phyloP scores from a whole-genome alignment of 2,888 invertebrate species.

The Dynastes hyllus region DNA sequence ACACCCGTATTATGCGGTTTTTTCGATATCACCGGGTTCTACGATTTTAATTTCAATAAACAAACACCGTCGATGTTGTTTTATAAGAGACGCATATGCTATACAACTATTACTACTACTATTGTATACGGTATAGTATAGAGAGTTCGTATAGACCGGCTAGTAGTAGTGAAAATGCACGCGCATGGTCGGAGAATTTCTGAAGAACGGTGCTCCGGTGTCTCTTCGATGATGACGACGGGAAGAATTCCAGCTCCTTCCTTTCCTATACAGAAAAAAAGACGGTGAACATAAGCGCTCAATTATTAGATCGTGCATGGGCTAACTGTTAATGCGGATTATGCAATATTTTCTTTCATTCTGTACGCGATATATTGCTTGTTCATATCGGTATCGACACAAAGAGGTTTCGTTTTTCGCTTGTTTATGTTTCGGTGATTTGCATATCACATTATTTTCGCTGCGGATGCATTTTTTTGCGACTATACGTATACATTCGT shows the following conservation, averaged over 20 bases:
- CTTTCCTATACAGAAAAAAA: constrained; percentile 15
- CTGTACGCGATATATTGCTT: neutral
- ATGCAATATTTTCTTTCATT: neutral
- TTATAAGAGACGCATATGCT: constrained; percentile 30
- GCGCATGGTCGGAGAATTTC: constrained; percentile 51
- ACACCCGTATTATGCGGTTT: neutral
- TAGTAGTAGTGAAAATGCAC: constrained; percentile 46
- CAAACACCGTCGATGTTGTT: constrained; percentile 6
- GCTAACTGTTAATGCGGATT: neutral
- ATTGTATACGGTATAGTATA: constrained; percentile 40
- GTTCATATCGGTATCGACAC: constrained; percentile 1
- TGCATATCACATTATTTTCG: constrained; percentile 1
- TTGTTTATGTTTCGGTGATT: constrained; percentile 1
- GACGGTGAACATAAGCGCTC: neutral
- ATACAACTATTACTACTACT: constrained; percentile 3
- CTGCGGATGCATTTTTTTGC: neutral
- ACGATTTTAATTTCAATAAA: constrained; percentile 20
- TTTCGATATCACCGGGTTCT: constrained; percentile 9
- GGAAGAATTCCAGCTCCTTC: constrained; percentile 27
- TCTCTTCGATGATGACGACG: neutral
- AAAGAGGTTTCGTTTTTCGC: constrained; percentile 1
- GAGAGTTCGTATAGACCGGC: neutral
- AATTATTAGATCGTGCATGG: constrained; percentile 21
- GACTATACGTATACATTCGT: neutral
- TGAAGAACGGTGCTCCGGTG: constrained; percentile 43